Evolutionary conservation across 2,113 vertebrate species (phyloP).

Genomic region (Empidonax alnorum): DNA sequence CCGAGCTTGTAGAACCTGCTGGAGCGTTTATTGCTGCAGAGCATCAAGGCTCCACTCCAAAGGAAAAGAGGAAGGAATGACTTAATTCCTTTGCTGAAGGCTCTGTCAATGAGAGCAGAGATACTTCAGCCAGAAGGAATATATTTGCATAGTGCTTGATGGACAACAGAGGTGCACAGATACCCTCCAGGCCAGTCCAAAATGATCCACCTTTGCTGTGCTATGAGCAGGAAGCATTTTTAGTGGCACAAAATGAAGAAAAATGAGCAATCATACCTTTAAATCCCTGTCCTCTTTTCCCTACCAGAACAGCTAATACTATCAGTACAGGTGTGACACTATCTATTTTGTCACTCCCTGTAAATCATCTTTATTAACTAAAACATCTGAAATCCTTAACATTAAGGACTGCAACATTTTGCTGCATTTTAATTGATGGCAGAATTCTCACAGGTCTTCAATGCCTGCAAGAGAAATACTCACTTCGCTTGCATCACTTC

Average conservation of each 20-base stretch:
- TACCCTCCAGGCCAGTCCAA: fast-evolving
- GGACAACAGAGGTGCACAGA: background rate
- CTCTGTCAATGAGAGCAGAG: background rate
- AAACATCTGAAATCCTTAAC: background rate
- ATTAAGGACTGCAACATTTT: background rate
- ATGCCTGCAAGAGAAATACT: background rate
- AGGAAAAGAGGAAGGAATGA: background rate
- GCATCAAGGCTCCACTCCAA: background rate
- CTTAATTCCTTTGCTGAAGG: background rate
- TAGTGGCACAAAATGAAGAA: background rate
- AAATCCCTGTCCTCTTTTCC: background rate
- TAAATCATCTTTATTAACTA: background rate
- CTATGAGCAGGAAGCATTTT: background rate
- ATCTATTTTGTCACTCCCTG: background rate
- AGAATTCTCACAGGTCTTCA: background rate
- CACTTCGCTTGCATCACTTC: background rate
- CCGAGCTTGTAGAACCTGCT: conserved; percentile 31
- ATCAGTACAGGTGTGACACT: background rate
- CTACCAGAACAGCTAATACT: background rate
- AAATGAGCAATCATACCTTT: background rate
- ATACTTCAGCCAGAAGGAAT: background rate
- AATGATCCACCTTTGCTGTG: background rate
- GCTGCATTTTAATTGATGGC: background rate
- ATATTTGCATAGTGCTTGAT: background rate
- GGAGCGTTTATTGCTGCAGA: background rate